Base-by-base conservation (phyloP, 37 sponge, comb jelly and placozoan species). In the Theonella swinhoei region DNA sequence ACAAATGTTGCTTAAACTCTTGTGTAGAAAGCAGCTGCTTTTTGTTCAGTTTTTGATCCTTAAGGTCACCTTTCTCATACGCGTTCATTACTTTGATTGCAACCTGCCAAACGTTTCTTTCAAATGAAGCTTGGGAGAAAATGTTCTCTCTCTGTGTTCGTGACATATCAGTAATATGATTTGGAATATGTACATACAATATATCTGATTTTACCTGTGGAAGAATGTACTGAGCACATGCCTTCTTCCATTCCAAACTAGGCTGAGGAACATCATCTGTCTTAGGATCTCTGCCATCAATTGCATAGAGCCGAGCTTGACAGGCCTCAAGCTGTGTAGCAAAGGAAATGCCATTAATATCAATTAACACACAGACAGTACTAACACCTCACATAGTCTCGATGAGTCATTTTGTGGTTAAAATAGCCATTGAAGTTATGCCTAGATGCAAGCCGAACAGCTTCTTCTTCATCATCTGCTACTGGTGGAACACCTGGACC, bases 401-500 rank as follows among this genome's bases (percentile, higher is more conserved):
- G 62, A 37, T 77, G 78, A 32, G 85, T 69, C 76, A 85, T 85
- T 4, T 68, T 22, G 61, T 77, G 78, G 11, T 68, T 30, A 43
- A 77, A 85, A 31, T 85, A 78, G 3, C 77, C 76, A 67, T 85
- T 85, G 32, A 31, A 25, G 42, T 85, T 85, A 35, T 76, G 85
- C n/a, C 85, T 17, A n/a, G 70, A 11, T 30, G 85, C 77, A 33
- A 85, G 78, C 69, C 78, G 11, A 2, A 85, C 25, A 0, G 78
- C 77, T 42, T 85, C 70, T 43, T 76, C 85, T 54, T 85, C 78
- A 47, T 30, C 35, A 3, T 82, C 83, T 62, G 88, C 83, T 19
- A 88, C 36, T 24, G 88, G 88, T 32, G 83, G 78, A 58, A 77
- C 67, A 35, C 88, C 88, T 47, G 80, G 74, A 14, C 78, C 88